phyloP scores from a whole-genome alignment of 2,888 invertebrate genomes.

The Cheilosia grossa region DNA sequence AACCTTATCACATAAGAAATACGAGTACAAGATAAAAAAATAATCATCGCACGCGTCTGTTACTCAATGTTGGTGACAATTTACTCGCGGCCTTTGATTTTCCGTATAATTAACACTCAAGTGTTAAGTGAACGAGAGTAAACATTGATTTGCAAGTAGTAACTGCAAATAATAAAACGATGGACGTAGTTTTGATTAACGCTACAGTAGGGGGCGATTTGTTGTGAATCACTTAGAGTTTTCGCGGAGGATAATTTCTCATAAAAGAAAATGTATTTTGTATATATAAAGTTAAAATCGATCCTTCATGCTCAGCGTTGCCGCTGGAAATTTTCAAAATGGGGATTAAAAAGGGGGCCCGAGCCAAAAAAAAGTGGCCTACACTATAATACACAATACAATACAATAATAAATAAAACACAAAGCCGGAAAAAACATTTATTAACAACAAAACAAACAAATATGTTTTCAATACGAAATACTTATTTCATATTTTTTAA shows the following conservation, averaged over 20 bases:
- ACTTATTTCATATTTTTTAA: no score
- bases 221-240: not conserved
- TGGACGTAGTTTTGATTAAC: conserved; percentile 23
- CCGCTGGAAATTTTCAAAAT: no score
- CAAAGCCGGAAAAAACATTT: no score
- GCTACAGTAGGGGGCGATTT: not conserved
- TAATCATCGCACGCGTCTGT: conserved; percentile 51
- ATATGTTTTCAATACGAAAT: no score
- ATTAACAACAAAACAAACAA: no score
- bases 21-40: not conserved
- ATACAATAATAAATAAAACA: no score
- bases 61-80: conserved; percentile 55
- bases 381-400: no score
- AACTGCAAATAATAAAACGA: conserved; percentile 12
- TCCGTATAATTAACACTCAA: conserved; percentile 60
- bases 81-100: conserved; percentile 51
- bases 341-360: no score
- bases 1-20: conserved; percentile 30
- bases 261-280: no score
- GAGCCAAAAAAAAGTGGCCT: no score
- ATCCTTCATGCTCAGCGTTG: no score
- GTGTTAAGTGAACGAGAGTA: conserved; percentile 63
- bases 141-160: conserved; percentile 38
- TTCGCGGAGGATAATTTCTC: not conserved
- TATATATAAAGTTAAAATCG: no score